These are phyloP conservation scores for Cylas formicarius DNA, from an alignment of 1,140 invertebrate genomes.

Conservation along the genomic window DNA sequence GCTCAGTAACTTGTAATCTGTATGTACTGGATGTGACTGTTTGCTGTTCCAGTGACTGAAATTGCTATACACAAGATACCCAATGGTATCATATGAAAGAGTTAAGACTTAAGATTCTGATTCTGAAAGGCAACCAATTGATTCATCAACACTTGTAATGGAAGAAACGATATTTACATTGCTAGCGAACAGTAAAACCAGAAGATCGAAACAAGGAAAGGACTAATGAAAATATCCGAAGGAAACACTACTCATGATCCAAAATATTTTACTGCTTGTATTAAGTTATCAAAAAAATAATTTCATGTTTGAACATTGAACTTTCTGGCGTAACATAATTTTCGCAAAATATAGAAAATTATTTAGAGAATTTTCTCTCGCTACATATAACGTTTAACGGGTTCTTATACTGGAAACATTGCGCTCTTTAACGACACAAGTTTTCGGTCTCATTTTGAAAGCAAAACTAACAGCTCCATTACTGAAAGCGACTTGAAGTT, in stretches of 20 bases:
- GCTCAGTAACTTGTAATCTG: no score
- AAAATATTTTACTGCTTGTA: no score
- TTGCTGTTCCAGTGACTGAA: no score
- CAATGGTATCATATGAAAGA: no score
- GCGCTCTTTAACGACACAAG: slow-evolving; percentile 26
- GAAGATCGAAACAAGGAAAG: slow-evolving; percentile 7
- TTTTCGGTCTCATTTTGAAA: slow-evolving; percentile 33
- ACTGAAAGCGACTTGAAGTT: slow-evolving; percentile 29
- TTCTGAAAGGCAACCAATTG: no score
- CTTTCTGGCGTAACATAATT: slow-evolving; percentile 6
- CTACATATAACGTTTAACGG: slow-evolving; percentile 18
- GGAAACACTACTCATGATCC: background rate
- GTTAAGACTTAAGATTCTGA: no score
- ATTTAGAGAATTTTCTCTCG: slow-evolving; percentile 15
- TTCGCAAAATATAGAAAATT: slow-evolving; percentile 12
- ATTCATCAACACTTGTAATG: no score
- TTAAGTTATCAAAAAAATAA: no score
- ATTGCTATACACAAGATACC: no score
- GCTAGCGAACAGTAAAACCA: no score
- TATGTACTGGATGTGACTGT: no score
- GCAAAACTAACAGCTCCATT: slow-evolving; percentile 33
- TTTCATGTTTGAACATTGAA: slow-evolving; percentile 1
- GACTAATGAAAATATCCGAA: slow-evolving; percentile 5
- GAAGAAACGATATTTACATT: no score
- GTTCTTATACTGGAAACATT: slow-evolving; percentile 17